Base-by-base conservation (phyloP, 2,113 vertebrate species). In the Brachypteracias leptosomus region DNA sequence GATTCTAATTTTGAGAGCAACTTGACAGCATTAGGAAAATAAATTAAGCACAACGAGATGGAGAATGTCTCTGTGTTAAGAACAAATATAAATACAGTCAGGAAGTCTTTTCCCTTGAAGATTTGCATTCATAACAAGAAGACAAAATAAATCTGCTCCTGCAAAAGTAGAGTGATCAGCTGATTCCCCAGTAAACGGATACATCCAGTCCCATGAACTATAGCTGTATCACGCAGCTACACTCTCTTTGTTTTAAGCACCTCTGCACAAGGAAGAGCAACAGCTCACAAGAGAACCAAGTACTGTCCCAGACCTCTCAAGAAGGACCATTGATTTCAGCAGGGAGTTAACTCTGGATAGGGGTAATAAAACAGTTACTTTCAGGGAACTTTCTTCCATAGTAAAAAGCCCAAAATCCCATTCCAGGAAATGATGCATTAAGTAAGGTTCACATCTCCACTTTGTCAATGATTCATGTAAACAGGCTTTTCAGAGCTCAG, bases 1-100 rank as follows among this genome's bases (percentile, higher is more conserved):
- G 83, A 61, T 86, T 88, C 86, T 87, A 80, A 85, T 94, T 96
- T 84, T 74, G 72, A 94, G 71, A 93, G 61, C 31, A 77, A 74
- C 44, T 61, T 95, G 63, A 88, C 65, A 88, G 86, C 17, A 46
- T 87, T 74, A 86, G 76, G 57, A 44, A 91, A 74, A 38, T 74
- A 90, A 88, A 88, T 88, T 78, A 94, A 88, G 73, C 68, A 46
- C 44, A 70, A 5, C 0, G 9, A 92, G 61, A 75, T 63, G 38
- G n/a, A 26, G 65, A 85, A 89, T 71, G 44, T 44, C 44, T 94
- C 72, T 1, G 1, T 67, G 63, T 29, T 25, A 68, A 61, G 83
- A 88, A 44, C 40, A 95, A 86, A 72, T 71, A 29, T 22, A 90
- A 67, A 67, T 84, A 46, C 79, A 81, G 68, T 58, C n/a, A 87